Evolutionary conservation across 2,797 vertebrate genomes (phyloP), one percentile per base, ranked within the genome.

Genomic region (Lemur catta): DNA sequence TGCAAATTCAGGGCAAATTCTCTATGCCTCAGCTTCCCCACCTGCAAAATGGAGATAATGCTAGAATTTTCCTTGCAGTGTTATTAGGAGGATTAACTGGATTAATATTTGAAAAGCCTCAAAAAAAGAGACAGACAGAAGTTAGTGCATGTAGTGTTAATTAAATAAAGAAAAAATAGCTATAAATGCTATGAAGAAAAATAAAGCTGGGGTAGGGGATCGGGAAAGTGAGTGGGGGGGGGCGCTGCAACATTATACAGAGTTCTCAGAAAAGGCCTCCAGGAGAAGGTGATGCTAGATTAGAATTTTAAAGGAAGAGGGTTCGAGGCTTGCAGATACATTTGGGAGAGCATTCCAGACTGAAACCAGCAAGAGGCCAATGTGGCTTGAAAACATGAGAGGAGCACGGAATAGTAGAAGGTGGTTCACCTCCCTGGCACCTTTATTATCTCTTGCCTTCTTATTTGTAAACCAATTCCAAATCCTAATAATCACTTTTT

Each of bases 381-480:
- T 22, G 30, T n/a, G 46, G 15, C 41, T 55, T 41, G 10, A 41
- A 46, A 79, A n/a, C 55, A 7, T 3, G 13, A 69, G 33, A 38
- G 30, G 2, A 26, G 20, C 24, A 2, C 18, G 50, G 48, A 17
- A 1, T 0, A 28, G 8, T 1, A 41, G 48, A 35, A 89, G 12
- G 2, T 2, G 11, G 2, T 14, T 30, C 72, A 30, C 50, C 7
- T 80, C 11, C 26, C 20, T 2, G 1, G 7, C 43, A 50, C 24
- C 20, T 72, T 67, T 63, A 9, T 59, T 22, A 26, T 38, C 67
- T 55, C 13, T 18, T 33, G 67, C 43, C 33, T 38, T 63, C 61
- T 69, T 48, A 43, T 46, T 91, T 78, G n/a, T 78, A 57, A 94
- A 78, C 6, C n/a, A 69, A 33, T 80, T 89, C 7, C 17, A 88